phyloP scores from a whole-genome alignment of 2,888 invertebrate species.

The Venusia cambrica region DNA sequence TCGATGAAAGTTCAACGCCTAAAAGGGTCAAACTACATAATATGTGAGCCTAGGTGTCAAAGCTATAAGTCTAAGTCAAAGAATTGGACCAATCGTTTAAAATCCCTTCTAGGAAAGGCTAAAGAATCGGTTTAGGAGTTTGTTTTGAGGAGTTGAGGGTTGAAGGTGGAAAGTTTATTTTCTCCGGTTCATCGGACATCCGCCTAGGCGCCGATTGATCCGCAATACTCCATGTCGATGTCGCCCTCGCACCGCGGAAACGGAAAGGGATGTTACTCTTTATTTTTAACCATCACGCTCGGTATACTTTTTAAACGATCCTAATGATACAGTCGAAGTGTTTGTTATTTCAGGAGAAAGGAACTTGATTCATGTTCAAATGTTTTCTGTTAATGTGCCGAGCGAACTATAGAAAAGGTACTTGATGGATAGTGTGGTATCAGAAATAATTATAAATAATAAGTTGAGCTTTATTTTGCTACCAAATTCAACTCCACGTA shows the following conservation, averaged over 20 bases:
- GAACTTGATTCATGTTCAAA: slow-evolving; percentile 36
- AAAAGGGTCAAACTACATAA: no score
- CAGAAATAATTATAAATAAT: slow-evolving; percentile 10
- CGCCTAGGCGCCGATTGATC: slow-evolving; percentile 50
- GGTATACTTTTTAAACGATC: slow-evolving; percentile 39
- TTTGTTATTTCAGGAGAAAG: slow-evolving; percentile 46
- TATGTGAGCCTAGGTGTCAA: no score
- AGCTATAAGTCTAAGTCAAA: no score
- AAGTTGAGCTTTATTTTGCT: no score
- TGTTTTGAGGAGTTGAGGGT: no score
- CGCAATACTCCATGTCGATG: slow-evolving; percentile 47
- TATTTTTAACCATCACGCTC: slow-evolving; percentile 44
- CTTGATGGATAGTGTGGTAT: slow-evolving; percentile 12
- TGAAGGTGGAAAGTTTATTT: slow-evolving; percentile 22
- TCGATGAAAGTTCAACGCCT: no score
- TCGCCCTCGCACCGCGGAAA: slow-evolving; percentile 40
- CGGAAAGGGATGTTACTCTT: slow-evolving; percentile 58
- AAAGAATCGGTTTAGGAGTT: no score
- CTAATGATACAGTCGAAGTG: slow-evolving; percentile 39
- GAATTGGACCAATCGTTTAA: no score
- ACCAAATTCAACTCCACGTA: no score
- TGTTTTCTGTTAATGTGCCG: slow-evolving; percentile 27
- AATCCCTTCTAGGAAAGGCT: no score
- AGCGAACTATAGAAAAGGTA: slow-evolving; percentile 11
- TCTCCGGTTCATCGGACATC: slow-evolving; percentile 43